phyloP scores from a whole-genome alignment of 1,140 invertebrate genomes.

The Hesperophylax magnus region DNA sequence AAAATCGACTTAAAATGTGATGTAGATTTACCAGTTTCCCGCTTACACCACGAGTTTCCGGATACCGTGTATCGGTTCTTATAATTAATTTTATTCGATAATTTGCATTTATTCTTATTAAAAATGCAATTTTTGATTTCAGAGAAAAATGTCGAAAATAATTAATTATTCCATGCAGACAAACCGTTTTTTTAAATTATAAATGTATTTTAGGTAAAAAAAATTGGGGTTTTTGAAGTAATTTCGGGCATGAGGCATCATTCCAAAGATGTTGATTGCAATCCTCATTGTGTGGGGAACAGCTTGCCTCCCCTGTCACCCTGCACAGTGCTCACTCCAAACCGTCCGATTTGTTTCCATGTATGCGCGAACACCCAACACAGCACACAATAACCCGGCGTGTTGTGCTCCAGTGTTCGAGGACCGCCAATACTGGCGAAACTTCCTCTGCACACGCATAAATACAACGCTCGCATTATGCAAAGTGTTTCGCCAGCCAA shows the following conservation, averaged over 20 bases:
- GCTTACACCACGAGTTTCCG: too few species aligned
- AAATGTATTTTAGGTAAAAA: too few species aligned
- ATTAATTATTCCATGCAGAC: too few species aligned
- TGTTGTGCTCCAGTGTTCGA: neutral
- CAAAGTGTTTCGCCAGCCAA: conserved; percentile 54
- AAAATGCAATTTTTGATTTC: too few species aligned
- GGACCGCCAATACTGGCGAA: conserved; percentile 30
- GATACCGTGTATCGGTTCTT: too few species aligned
- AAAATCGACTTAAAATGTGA: too few species aligned
- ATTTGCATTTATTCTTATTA: too few species aligned
- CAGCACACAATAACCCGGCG: neutral
- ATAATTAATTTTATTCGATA: too few species aligned
- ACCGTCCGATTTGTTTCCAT: neutral
- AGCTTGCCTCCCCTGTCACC: neutral
- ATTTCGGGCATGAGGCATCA: neutral
- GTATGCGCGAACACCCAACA: neutral
- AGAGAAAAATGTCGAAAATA: too few species aligned
- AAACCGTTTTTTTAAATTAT: too few species aligned
- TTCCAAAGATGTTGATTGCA: neutral
- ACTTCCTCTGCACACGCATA: conserved; percentile 38
- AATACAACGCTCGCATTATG: conserved; percentile 37
- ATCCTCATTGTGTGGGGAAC: neutral
- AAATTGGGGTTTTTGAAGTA: too few species aligned
- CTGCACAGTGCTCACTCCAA: neutral
- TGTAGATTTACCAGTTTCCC: too few species aligned